Conservation (phyloP, 2,888 invertebrate genomes). For the Melieria picta region DNA sequence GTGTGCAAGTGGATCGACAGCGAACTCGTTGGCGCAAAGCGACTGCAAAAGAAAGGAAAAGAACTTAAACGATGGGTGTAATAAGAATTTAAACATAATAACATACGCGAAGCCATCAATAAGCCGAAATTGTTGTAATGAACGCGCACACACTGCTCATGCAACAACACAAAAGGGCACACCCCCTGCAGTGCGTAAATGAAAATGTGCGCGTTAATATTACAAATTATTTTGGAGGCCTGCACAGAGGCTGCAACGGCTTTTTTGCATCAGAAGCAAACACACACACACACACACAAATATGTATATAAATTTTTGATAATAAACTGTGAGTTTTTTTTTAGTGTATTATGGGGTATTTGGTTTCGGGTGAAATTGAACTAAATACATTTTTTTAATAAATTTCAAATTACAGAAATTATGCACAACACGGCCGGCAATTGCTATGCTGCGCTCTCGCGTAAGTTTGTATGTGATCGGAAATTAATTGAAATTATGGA, state of each 20-base stretch:
- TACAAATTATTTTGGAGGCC: slow-evolving; percentile 23
- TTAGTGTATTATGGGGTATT: neutral
- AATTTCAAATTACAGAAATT: slow-evolving; percentile 41
- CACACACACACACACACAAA: neutral
- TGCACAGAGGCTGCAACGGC: neutral
- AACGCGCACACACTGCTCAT: slow-evolving; percentile 1
- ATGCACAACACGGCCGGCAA: slow-evolving; percentile 24
- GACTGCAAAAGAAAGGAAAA: neutral
- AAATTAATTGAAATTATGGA: too few relatives aligned
- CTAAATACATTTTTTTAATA: slow-evolving; percentile 38
- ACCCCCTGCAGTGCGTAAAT: slow-evolving; percentile 12
- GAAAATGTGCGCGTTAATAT: slow-evolving; percentile 23
- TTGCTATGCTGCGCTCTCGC: neutral
- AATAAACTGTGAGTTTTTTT: slow-evolving; percentile 39
- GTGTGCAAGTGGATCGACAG: too few relatives aligned
- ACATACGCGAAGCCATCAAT: slow-evolving; percentile 32
- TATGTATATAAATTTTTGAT: slow-evolving; percentile 50
- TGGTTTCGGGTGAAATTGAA: neutral
- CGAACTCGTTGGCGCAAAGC: too few relatives aligned
- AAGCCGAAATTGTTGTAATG: slow-evolving; percentile 33
- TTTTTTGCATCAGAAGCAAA: slow-evolving; percentile 16
- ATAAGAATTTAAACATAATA: slow-evolving; percentile 37
- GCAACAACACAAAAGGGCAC: slow-evolving; percentile 14
- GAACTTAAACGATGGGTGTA: slow-evolving; percentile 34
- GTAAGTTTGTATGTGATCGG: too few relatives aligned